Base-by-base conservation (phyloP, 1,140 invertebrate species). In the Glomeris maerens region DNA sequence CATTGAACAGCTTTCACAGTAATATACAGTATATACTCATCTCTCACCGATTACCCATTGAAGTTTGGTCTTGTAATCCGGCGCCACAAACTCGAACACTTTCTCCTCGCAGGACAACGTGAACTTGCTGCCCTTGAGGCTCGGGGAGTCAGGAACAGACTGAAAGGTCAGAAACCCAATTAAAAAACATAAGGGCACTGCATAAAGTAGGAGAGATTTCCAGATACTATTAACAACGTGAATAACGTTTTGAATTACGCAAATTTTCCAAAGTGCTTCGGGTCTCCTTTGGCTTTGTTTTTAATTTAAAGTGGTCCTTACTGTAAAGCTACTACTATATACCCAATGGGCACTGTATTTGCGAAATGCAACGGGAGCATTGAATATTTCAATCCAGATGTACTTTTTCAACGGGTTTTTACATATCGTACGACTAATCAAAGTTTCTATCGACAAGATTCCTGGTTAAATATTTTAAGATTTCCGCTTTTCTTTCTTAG, bases 1-100 rank as follows among this genome's bases (percentile, higher is more conserved):
- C n/a, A n/a, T n/a, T n/a, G n/a, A n/a, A n/a, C n/a, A n/a, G n/a
- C n/a, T n/a, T n/a, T n/a, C n/a, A n/a, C n/a, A n/a, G n/a, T n/a
- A n/a, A n/a, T n/a, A n/a, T n/a, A n/a, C n/a, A n/a, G n/a, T n/a
- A n/a, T n/a, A n/a, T n/a, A n/a, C n/a, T n/a, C n/a, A n/a, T n/a
- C n/a, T n/a, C n/a, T n/a, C 20, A 42, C 40, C 40, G 20, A 5
- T 42, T 21, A 63, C 49, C 63, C 63, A 64, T 47, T 62, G 60
- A 49, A 61, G 59, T 36, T 60, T 61, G 27, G 57, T 57, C 17
- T 57, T 60, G 3, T 59, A 48, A 45, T 63, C 62, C 40, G 52
- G 38, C 7, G 61, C 57, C 44, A 52, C 53, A 29, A 63, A 55
- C 29, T 64, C 63, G 50, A 59, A 63, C 3, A 54, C 50, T 55